A percentile compares a stretch with the other conserved stretches of the same genome.
These are phyloP conservation scores for Polydrusus pterygomalis DNA, from an alignment of 2,888 invertebrate species.

Conservation along the genomic window DNA sequence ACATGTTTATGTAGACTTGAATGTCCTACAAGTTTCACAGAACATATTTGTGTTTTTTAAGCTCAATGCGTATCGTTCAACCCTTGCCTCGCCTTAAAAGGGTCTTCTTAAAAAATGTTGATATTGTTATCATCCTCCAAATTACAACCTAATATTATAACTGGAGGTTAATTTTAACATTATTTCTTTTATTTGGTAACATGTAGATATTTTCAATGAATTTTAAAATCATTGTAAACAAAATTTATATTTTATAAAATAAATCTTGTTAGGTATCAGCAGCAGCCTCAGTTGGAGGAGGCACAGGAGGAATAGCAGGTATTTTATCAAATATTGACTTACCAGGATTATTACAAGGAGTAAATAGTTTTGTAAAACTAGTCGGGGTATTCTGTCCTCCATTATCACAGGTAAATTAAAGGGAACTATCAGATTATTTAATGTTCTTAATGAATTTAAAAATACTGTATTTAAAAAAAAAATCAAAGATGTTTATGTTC, in stretches of 20 bases:
- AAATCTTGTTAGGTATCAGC: conserved; percentile 50
- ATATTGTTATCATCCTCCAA: too few species aligned
- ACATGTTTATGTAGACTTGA: too few species aligned
- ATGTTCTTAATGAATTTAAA: neutral
- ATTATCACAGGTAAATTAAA: conserved; percentile 69
- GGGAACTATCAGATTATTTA: neutral
- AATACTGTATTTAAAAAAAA: neutral
- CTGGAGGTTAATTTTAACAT: too few species aligned
- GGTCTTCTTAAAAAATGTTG: too few species aligned
- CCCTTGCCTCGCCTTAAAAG: too few species aligned
- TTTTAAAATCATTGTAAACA: neutral
- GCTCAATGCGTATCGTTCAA: too few species aligned
- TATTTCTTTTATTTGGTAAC: too few species aligned
- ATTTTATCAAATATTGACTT: conserved; percentile 66
- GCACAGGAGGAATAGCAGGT: conserved; percentile 62
- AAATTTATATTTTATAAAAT: neutral
- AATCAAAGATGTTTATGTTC: too few species aligned
- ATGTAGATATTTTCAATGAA: too few species aligned
- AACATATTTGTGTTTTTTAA: too few species aligned
- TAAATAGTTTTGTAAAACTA: conserved; percentile 69
- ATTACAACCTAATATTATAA: too few species aligned
- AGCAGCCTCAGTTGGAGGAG: conserved; percentile 57
- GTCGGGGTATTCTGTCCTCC: conserved; percentile 69
- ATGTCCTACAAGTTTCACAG: too few species aligned
- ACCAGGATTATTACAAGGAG: conserved; percentile 66